Base-by-base conservation (phyloP, 2,113 vertebrate genomes). In the Loxodonta africana region DNA sequence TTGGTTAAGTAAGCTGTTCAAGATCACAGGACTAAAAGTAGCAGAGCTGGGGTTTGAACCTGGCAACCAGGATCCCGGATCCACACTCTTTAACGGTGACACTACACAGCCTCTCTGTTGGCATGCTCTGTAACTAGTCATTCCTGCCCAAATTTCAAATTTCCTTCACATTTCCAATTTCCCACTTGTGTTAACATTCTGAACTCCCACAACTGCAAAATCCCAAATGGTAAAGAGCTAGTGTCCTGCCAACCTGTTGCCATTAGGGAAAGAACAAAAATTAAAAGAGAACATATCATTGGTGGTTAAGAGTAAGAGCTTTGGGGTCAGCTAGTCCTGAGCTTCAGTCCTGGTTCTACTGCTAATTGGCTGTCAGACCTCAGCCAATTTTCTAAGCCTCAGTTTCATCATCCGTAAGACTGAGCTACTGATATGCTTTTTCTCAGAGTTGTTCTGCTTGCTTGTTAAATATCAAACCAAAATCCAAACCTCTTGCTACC, bases 331-430 rank as follows among this genome's bases (percentile, higher is more conserved):
- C 46, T 37, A 71, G 46, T 53, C 46, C 21, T 65, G 26, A 57
- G 76, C 30, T 78, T 37, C 41, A 81, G 25, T 81, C 12, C 53
- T 91, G 51, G 25, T 46, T 92, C 46, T 37, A 37, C 37, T 37
- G 17, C 20, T 77, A 89, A 62, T 48, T 21, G 41, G 51, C 57
- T 83, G 18, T 69, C 11, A 69, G 69, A 84, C 25, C 17, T 60
- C 6, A 44, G 9, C 62, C 37, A 60, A 46, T 65, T 81, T 71
- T 73, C 67, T 81, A 41, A 41, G 33, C 20, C 62, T 95, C 37
- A 51, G 41, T 83, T 76, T 88, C 48, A 69, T 91, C 23, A 37
- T 57, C 77, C 83, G n/a, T 69, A 60, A 95, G 65, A 92, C 37
- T 37, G 33, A 95, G 69, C 67, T 67, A 76, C 6, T 9, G 0